Conservation (phyloP, 1,140 invertebrate genomes). For the Samia ricini region DNA sequence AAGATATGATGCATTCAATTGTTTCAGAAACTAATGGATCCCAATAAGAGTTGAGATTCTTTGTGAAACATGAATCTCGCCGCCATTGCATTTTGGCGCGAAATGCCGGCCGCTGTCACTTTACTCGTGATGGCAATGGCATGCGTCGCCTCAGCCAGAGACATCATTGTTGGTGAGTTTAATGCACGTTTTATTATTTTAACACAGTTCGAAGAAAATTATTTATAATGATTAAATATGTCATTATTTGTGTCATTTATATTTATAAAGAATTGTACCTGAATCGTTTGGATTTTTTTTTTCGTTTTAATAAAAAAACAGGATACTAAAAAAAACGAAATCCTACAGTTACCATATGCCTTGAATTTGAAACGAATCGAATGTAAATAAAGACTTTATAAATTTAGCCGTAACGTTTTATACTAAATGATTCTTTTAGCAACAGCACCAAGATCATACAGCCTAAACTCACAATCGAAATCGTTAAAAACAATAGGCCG, state of each 20-base stretch:
- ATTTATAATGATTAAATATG: background rate
- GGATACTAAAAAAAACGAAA: background rate
- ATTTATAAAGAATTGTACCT: too few relatives aligned
- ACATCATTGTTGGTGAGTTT: conserved; percentile 60
- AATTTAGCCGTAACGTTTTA: background rate
- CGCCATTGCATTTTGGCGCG: conserved; percentile 65
- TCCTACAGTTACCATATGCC: background rate
- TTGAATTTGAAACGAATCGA: background rate
- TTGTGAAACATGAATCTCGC: conserved; percentile 57
- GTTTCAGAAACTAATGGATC: conserved; percentile 72
- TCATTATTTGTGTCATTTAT: background rate
- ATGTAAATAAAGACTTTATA: background rate
- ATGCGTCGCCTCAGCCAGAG: conserved; percentile 50
- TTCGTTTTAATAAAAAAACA: background rate
- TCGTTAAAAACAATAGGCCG: conserved; percentile 5
- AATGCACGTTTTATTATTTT: conserved; percentile 1
- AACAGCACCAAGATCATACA: background rate
- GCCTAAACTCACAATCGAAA: background rate
- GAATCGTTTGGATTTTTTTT: too few relatives aligned
- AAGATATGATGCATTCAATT: conserved; percentile 35
- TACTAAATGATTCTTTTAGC: background rate
- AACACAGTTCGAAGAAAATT: background rate
- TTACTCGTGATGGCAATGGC: conserved; percentile 41
- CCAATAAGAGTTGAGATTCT: conserved; percentile 57
- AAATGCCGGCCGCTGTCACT: conserved; percentile 60